Evolutionary conservation across 2,888 invertebrate species (phyloP).

Genomic region (Pseudococcus jackbeardsleyi): DNA sequence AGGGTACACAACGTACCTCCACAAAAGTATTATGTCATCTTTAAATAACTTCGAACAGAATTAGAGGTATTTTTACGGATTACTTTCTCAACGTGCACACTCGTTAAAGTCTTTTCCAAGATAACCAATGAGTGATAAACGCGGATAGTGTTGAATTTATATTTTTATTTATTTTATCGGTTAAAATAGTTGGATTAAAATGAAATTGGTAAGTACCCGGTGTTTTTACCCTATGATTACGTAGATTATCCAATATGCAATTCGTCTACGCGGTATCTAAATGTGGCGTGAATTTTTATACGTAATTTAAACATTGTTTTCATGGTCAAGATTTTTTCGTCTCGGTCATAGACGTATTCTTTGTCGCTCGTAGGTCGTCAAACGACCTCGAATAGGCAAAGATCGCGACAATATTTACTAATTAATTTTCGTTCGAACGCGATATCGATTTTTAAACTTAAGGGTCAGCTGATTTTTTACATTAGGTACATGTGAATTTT

Average conservation of each 20-base stretch:
- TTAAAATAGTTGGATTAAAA: slow-evolving; percentile 1
- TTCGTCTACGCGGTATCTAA: not conserved
- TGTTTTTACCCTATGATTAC: not conserved
- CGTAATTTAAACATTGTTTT: not conserved
- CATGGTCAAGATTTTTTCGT: slow-evolving; percentile 33
- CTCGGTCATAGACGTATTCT: not conserved
- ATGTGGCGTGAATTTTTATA: not conserved
- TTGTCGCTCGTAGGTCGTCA: not conserved
- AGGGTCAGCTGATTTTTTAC: too few species aligned
- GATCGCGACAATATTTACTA: not conserved
- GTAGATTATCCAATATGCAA: slow-evolving; percentile 5
- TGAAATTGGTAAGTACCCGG: slow-evolving; percentile 34
- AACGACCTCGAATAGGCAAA: slow-evolving; percentile 7
- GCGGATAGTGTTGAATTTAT: slow-evolving; percentile 43
- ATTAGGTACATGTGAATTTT: not conserved
- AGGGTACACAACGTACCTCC: slow-evolving; percentile 60
- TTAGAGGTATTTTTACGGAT: slow-evolving; percentile 61
- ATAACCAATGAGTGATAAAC: slow-evolving; percentile 53
- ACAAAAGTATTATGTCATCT: slow-evolving; percentile 63
- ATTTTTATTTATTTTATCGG: slow-evolving; percentile 1
- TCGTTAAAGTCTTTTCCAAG: slow-evolving; percentile 20
- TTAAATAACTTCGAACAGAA: slow-evolving; percentile 51
- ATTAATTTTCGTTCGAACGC: not conserved
- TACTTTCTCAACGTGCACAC: slow-evolving; percentile 62
- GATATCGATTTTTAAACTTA: not conserved